Conservation (phyloP, 2,888 invertebrate species). For the Conchocele bisecta region DNA sequence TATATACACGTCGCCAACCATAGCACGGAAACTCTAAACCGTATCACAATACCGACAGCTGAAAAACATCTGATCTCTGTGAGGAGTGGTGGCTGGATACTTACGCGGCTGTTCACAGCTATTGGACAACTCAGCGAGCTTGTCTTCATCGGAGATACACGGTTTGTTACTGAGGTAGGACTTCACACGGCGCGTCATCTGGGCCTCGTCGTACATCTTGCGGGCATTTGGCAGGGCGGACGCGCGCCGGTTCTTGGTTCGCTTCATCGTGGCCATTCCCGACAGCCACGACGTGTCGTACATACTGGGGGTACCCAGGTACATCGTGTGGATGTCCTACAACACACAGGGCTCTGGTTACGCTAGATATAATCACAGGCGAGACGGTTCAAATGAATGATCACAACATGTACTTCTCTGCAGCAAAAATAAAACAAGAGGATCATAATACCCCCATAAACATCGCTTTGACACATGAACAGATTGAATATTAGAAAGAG, state of each 20-base stretch:
- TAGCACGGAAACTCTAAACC: too few species aligned
- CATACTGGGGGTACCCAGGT: conserved; percentile 69
- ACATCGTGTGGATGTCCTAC: conserved; percentile 85
- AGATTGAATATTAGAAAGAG: too few species aligned
- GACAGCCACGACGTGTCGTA: conserved; percentile 74
- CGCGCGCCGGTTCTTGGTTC: conserved; percentile 86
- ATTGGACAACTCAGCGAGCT: conserved; percentile 93
- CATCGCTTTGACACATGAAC: too few species aligned
- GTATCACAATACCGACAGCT: conserved; percentile 84
- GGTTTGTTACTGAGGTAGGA: conserved; percentile 96
- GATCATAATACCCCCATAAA: too few species aligned
- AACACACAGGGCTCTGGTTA: conserved; percentile 9
- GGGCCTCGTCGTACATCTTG: conserved; percentile 99
- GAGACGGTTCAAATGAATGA: too few species aligned
- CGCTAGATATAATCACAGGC: too few species aligned
- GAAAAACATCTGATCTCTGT: too few species aligned
- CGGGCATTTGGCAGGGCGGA: conserved; percentile 93
- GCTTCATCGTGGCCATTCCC: conserved; percentile 78
- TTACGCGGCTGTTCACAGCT: conserved; percentile 89
- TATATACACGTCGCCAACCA: too few species aligned
- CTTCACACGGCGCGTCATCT: conserved; percentile 98
- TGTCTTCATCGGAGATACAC: conserved; percentile 95
- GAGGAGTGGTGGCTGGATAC: too few species aligned
- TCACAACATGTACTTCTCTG: too few species aligned
- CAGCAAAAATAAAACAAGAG: too few species aligned